Percentiles rank a stretch among this genome's conserved stretches.
Evolutionary conservation across 2,113 vertebrate genomes (phyloP).

Genomic region (Chaetops frenatus): DNA sequence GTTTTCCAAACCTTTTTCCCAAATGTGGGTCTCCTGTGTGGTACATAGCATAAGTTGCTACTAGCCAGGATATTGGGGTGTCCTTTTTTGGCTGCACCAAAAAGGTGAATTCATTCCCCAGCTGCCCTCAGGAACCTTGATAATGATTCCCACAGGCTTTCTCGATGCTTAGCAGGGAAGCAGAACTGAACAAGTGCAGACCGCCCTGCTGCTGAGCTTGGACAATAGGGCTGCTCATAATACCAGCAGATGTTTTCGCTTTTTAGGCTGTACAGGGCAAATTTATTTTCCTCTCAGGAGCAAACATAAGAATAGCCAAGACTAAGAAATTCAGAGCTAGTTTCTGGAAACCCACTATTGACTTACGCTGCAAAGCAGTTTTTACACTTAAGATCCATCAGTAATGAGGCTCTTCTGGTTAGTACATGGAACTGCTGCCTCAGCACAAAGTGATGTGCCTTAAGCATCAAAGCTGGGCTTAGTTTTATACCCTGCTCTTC

Average conservation of each 20-base stretch:
- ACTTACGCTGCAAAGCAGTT: background rate
- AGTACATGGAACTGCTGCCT: background rate
- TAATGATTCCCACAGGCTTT: slow-evolving; percentile 1
- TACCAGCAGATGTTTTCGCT: slow-evolving; percentile 57
- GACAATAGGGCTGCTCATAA: slow-evolving; percentile 55
- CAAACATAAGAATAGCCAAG: slow-evolving; percentile 13
- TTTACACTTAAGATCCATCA: background rate
- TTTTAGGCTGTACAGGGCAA: slow-evolving; percentile 27
- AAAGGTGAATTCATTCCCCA: background rate
- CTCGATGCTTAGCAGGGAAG: background rate
- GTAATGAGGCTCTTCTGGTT: background rate
- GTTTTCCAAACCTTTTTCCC: background rate
- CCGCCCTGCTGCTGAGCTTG: slow-evolving; percentile 33
- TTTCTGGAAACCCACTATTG: slow-evolving; percentile 12
- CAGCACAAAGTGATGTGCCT: background rate
- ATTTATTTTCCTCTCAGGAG: slow-evolving; percentile 61
- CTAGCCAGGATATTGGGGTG: background rate
- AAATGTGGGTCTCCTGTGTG: rapidly evolving
- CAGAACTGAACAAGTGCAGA: slow-evolving; percentile 48
- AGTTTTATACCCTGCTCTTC: background rate
- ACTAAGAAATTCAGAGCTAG: slow-evolving; percentile 21
- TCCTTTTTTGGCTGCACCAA: background rate
- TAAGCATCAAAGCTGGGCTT: background rate
- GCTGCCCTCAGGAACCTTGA: background rate
- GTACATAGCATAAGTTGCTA: rapidly evolving